Conservation (phyloP, 2,797 vertebrate species). For the Halcyon leucocephala region DNA sequence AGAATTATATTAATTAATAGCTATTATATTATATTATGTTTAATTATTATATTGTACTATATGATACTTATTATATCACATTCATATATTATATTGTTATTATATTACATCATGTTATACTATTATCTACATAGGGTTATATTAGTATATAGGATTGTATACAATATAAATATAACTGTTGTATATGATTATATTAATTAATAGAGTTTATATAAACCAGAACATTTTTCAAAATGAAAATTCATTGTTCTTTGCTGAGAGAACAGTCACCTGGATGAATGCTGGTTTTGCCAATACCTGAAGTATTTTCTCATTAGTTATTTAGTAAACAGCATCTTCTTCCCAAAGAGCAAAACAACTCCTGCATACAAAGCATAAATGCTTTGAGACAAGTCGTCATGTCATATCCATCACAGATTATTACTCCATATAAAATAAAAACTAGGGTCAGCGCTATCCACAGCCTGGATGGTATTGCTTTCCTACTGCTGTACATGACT, state of each 20-base stretch:
- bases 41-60: not conserved
- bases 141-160: not conserved
- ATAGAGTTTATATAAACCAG: not conserved
- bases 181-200: not conserved
- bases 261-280: not conserved
- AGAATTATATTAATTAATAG: not conserved
- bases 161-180: not conserved
- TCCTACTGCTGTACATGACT: not conserved
- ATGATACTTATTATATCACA: not conserved
- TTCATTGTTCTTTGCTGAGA: not conserved
- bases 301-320: not conserved
- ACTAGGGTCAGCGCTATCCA: not conserved
- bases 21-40: too few species aligned
- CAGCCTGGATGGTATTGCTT: not conserved
- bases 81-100: too few species aligned
- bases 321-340: not conserved
- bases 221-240: not conserved
- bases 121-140: not conserved
- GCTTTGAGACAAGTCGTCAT: not conserved
- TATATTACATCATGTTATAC: not conserved
- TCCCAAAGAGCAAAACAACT: not conserved
- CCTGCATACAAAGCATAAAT: not conserved
- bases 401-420: slow-evolving; percentile 14
- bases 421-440: slow-evolving; percentile 34
- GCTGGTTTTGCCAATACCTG: not conserved